Percentiles rank a stretch among this genome's conserved stretches.
These are phyloP conservation scores for Noctilio leporinus DNA, from an alignment of 2,113 vertebrate species.

Conservation along the genomic window DNA sequence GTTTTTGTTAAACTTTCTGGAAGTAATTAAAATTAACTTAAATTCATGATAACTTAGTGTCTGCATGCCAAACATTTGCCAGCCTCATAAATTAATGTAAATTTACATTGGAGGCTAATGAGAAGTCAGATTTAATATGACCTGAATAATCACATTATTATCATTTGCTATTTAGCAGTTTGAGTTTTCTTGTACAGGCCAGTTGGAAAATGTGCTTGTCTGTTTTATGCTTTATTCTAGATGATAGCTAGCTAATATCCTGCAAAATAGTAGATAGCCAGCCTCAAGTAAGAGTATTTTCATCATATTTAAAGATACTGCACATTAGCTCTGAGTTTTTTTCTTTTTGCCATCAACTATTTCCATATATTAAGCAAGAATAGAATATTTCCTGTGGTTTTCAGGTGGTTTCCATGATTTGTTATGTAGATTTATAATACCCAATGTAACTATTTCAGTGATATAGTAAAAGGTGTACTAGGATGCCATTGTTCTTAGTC, in stretches of 20 bases:
- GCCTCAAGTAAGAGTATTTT: background rate
- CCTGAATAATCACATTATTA: background rate
- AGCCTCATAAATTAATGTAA: background rate
- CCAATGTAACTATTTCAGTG: slow-evolving; percentile 34
- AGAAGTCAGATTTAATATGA: background rate
- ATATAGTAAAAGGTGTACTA: background rate
- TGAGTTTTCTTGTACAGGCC: background rate
- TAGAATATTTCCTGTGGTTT: slow-evolving; percentile 53
- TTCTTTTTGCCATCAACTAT: background rate
- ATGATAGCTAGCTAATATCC: background rate
- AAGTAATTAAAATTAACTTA: slow-evolving; percentile 3
- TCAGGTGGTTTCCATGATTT: slow-evolving; percentile 67
- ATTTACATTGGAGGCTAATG: background rate
- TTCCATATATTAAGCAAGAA: slow-evolving; percentile 48
- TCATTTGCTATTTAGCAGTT: background rate
- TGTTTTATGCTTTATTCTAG: background rate
- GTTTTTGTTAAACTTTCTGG: background rate
- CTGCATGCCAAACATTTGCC: background rate
- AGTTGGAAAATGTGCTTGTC: background rate
- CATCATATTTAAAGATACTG: background rate
- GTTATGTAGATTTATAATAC: slow-evolving; percentile 52
- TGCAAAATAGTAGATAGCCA: background rate
- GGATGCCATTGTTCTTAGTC: background rate
- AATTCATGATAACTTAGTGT: background rate
- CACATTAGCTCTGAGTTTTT: background rate